phyloP scores from a whole-genome alignment of 2,888 invertebrate genomes.

The Tinea trinotella region DNA sequence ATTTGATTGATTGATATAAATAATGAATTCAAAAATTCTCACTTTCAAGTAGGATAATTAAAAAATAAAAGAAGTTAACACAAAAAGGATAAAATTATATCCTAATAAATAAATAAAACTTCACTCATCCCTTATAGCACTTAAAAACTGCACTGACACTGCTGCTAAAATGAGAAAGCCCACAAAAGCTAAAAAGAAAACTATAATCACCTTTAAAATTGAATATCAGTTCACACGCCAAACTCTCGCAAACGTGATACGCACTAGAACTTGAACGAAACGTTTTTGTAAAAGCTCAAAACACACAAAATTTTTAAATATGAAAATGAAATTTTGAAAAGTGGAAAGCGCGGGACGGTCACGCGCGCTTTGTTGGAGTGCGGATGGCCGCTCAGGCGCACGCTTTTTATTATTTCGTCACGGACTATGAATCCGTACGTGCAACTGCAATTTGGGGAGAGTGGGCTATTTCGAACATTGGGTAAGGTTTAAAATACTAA shows the following conservation, averaged over 20 bases:
- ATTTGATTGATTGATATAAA: too few species aligned
- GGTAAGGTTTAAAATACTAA: too few species aligned
- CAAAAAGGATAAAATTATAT: too few species aligned
- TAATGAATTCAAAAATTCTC: too few species aligned
- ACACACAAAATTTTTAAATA: constrained; percentile 27
- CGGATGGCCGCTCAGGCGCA: constrained; percentile 31
- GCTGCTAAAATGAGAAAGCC: neutral
- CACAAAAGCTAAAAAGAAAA: constrained; percentile 11
- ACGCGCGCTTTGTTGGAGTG: constrained; percentile 33
- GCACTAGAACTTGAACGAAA: constrained; percentile 64
- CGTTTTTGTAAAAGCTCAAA: constrained; percentile 44
- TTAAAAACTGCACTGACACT: neutral
- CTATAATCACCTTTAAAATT: constrained; percentile 55
- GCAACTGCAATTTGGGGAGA: constrained; percentile 36
- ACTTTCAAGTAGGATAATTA: too few species aligned
- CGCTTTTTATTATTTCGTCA: constrained; percentile 67
- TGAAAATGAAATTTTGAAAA: constrained; percentile 28
- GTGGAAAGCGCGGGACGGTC: constrained; percentile 9
- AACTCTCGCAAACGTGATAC: constrained; percentile 52
- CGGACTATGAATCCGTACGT: constrained; percentile 44
- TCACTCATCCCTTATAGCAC: neutral
- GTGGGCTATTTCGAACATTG: constrained; percentile 23
- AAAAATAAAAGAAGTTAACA: too few species aligned
- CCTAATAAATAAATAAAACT: neutral
- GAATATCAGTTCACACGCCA: constrained; percentile 65